phyloP scores from a whole-genome alignment of 2,797 vertebrate genomes.

The Dicrostonyx torquatus region DNA sequence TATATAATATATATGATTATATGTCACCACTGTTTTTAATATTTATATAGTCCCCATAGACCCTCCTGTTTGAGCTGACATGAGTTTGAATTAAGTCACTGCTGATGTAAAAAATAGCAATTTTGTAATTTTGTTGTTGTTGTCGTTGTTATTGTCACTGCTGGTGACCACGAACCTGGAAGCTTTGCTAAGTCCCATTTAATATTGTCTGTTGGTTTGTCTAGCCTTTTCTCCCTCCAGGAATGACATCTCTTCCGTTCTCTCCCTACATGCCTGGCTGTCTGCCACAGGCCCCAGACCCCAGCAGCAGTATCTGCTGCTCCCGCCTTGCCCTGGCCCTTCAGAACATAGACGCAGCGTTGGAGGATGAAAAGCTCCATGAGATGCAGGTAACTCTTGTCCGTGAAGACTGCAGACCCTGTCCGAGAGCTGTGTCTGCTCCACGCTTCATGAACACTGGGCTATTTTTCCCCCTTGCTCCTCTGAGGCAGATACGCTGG shows the following conservation, averaged over 20 bases:
- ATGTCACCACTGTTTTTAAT: neutral
- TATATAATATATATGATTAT: neutral
- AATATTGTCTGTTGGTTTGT: neutral
- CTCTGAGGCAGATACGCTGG: neutral
- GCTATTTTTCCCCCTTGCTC: neutral
- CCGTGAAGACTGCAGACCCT: neutral
- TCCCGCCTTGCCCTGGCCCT: neutral
- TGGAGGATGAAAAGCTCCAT: neutral
- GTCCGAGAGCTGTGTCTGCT: neutral
- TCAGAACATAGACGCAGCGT: neutral
- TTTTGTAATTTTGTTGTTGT: neutral
- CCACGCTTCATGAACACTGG: neutral
- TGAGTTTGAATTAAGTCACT: neutral
- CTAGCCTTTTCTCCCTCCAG: neutral
- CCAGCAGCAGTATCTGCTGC: fast-evolving
- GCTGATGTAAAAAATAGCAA: neutral
- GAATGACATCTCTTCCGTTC: neutral
- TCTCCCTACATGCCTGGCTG: neutral
- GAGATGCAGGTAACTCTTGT: neutral
- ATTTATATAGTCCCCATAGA: neutral
- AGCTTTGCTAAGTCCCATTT: neutral
- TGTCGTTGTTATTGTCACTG: neutral
- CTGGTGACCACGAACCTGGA: neutral
- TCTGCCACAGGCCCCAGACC: neutral
- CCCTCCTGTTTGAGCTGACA: neutral